Evolutionary conservation across 1,140 invertebrate genomes (phyloP).

Genomic region (Drosophila persimilis): DNA sequence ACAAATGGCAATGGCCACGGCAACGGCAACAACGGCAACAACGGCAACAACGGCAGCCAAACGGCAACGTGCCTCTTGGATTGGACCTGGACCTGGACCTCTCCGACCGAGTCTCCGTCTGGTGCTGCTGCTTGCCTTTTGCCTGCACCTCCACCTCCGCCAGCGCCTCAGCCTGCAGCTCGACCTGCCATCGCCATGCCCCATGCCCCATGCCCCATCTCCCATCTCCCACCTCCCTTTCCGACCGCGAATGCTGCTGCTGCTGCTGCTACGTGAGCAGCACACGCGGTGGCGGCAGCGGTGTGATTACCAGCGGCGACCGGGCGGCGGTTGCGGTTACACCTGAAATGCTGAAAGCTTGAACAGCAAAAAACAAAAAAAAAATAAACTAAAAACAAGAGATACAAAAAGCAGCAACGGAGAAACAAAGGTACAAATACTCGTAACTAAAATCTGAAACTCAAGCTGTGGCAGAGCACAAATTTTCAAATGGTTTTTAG

Average conservation of each 20-base stretch:
- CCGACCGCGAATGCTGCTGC: constrained; percentile 41
- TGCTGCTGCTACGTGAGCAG: constrained; percentile 62
- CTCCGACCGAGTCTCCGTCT: constrained; percentile 1
- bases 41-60: constrained; percentile 29
- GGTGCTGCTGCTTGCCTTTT: constrained; percentile 2
- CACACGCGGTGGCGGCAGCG: constrained; percentile 54
- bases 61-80: constrained; percentile 37
- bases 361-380: constrained; percentile 1
- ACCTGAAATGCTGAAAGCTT: constrained; percentile 35
- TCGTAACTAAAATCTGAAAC: no score
- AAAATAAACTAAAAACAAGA: not conserved
- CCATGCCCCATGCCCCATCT: constrained; percentile 15
- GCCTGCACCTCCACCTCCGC: not conserved
- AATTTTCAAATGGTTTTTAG: no score
- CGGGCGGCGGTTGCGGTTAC: constrained; percentile 66
- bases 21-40: constrained; percentile 4
- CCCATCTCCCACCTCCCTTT: constrained; percentile 27
- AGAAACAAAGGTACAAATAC: no score
- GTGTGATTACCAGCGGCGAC: not conserved
- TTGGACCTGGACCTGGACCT: constrained; percentile 34
- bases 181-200: not conserved
- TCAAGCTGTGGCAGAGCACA: no score
- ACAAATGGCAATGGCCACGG: constrained; percentile 27
- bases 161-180: not conserved
- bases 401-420: not conserved